Conservation (phyloP, 1,140 invertebrate genomes). For the Bombyx mori region ASM3026992v2 NC_085114.1:9203001-9203500, state of each 20-base stretch:
- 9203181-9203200: too few relatives aligned
- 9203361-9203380: too few relatives aligned
- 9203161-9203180: too few relatives aligned
- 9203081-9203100: conserved; percentile 67
- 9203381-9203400: conserved; percentile 15
- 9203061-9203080: conserved; percentile 51
- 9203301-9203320: too few relatives aligned
- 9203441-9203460: conserved; percentile 65
- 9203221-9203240: too few relatives aligned
- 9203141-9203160: conserved; percentile 28
- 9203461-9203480: conserved; percentile 51
- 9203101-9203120: conserved; percentile 35
- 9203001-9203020: background rate
- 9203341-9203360: too few relatives aligned
- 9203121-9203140: conserved; percentile 33
- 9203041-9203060: conserved; percentile 41
- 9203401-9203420: conserved; percentile 61
- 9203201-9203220: too few relatives aligned
- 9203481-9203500: conserved; percentile 61
- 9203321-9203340: too few relatives aligned
- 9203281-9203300: too few relatives aligned
- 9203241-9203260: too few relatives aligned
- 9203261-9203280: too few relatives aligned
- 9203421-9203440: conserved; percentile 66
- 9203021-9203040: conserved; percentile 44